Conservation (phyloP, 2,888 invertebrate genomes). For the Pollenia labialis region DNA sequence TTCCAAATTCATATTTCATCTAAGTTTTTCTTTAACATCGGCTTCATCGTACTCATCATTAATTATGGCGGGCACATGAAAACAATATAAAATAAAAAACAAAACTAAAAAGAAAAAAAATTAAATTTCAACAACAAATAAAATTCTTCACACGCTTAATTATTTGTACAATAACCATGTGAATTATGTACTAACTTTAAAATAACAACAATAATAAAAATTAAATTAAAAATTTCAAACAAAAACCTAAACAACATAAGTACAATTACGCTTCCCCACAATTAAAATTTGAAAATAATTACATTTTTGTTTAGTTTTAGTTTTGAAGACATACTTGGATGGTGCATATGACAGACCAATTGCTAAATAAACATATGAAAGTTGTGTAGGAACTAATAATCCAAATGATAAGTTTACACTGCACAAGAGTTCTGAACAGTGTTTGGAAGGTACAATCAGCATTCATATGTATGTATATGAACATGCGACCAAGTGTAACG, state of each 20-base stretch:
- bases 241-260: slow-evolving; percentile 13
- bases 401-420: slow-evolving; percentile 17
- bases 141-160: slow-evolving; percentile 66
- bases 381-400: slow-evolving; percentile 32
- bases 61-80: slow-evolving; percentile 41
- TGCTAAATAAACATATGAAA: background rate
- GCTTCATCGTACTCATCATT: slow-evolving; percentile 39
- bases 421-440: background rate
- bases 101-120: background rate
- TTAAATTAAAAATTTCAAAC: slow-evolving; percentile 21
- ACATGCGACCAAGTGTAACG: slow-evolving; percentile 30
- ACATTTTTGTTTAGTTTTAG: background rate
- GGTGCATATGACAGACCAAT: background rate
- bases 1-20: slow-evolving; percentile 32
- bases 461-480: background rate
- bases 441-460: too few species aligned
- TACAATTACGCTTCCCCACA: slow-evolving; percentile 45
- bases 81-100: slow-evolving; percentile 28
- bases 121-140: background rate
- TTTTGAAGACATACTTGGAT: slow-evolving; percentile 18
- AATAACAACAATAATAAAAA: slow-evolving; percentile 54
- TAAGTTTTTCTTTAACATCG: slow-evolving; percentile 7
- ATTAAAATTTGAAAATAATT: slow-evolving; percentile 46
- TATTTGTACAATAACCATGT: slow-evolving; percentile 40
- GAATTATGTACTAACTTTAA: slow-evolving; percentile 39